Base-by-base conservation (phyloP, 2,797 vertebrate genomes). In the Cottoperca gobio region DNA sequence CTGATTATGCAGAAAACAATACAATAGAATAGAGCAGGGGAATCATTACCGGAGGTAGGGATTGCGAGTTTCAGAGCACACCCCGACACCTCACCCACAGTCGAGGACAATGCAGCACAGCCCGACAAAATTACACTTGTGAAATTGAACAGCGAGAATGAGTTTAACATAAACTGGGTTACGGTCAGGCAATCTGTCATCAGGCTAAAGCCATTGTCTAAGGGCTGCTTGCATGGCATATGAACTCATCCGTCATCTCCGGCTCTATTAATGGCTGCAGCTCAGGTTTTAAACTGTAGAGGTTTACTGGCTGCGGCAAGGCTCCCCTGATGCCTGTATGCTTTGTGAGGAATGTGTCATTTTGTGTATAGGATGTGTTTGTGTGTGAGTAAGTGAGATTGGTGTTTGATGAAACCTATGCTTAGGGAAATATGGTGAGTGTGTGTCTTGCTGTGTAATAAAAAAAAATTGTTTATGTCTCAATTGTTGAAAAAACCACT, bases 1-100 rank as follows among this genome's bases (percentile, higher is more conserved):
- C 95, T 97, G 97, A 98, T 98, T 99, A 99, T 99, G 97, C 98
- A 98, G 97, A 98, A 99, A 98, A 99, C 97, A 99, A 99, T 98
- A 98, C 97, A 97, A 99, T 97, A 97, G 97, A 97, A 96, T 85
- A 91, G 90, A 90, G 91, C 91, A 95, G 86, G 97, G 96, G 96
- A 96, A 97, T 99, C 97, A 97, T 99, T 99, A 98, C 95, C 86
- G 94, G 95, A 96, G 96, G 96, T 96, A 95, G 83, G 81, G 79
- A 88, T 75, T 74, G 89, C 39, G 83, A 85, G 88, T 88, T 81
- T 10, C 60, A 82, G 82, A 75, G 85, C 82, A 70, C 91, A 88
- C 76, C 81, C 76, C 88, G 58, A 72, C 87, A 71, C 84, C 81
- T 86, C 90, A 86, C 86, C 88, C 96, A 95, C 94, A 94, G 95